phyloP scores from a whole-genome alignment of 2,797 vertebrate genomes.

The Pseudochirops cupreus region DNA sequence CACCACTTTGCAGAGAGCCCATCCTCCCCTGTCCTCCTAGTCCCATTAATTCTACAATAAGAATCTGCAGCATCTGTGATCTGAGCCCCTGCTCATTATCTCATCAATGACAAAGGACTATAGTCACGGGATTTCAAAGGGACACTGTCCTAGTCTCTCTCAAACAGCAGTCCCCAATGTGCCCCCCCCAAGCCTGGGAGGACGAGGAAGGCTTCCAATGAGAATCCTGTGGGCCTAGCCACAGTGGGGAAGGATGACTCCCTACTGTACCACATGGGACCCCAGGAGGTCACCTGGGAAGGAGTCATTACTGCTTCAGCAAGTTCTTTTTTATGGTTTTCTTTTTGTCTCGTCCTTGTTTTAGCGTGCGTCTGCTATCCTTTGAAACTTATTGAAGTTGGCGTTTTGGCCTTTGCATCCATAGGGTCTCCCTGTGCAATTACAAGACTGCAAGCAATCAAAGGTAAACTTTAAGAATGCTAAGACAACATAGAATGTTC shows the following conservation, averaged over 20 bases:
- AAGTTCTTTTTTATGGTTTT: background rate
- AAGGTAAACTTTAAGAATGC: background rate
- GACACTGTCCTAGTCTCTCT: background rate
- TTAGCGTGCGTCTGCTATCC: background rate
- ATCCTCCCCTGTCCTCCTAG: background rate
- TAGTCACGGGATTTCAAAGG: background rate
- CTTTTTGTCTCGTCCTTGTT: background rate
- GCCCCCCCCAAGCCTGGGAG: background rate
- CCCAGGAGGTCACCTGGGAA: background rate
- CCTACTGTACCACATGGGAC: background rate
- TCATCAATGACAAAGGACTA: background rate
- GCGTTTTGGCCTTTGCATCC: background rate
- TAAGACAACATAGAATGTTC: background rate
- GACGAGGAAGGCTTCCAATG: background rate
- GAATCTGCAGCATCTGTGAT: background rate
- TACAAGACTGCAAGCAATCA: background rate
- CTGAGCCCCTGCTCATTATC: background rate
- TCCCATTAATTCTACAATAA: background rate
- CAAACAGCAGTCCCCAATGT: background rate
- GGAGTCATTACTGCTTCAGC: background rate
- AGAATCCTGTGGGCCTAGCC: background rate
- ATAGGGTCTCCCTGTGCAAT: background rate
- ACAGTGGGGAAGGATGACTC: background rate
- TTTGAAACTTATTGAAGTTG: background rate
- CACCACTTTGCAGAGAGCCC: background rate